These are phyloP conservation scores for Chelonus insularis DNA, from an alignment of 1,140 invertebrate genomes.

Conservation along the genomic window DNA sequence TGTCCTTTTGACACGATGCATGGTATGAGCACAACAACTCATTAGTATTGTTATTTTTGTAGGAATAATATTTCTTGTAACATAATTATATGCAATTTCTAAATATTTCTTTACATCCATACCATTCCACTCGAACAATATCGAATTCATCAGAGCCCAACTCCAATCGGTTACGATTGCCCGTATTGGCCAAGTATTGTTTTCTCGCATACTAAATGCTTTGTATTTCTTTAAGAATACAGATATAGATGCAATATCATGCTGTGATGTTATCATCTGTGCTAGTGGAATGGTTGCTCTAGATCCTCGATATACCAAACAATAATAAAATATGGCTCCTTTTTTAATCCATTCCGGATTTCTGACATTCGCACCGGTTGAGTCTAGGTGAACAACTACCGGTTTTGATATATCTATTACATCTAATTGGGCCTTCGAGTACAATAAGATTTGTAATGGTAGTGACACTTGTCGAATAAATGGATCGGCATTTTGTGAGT, in stretches of 20 bases:
- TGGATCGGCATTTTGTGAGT: not conserved
- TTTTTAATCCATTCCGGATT: not conserved
- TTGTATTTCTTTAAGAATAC: not conserved
- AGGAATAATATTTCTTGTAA: not conserved
- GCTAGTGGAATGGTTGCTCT: not conserved
- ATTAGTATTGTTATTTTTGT: not conserved
- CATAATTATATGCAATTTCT: not conserved
- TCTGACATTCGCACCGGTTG: not conserved
- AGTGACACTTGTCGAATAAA: not conserved
- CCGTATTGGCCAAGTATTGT: not conserved
- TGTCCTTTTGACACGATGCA: not conserved
- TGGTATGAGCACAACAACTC: not conserved
- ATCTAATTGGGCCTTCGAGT: not conserved
- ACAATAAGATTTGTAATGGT: not conserved
- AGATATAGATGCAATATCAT: not conserved
- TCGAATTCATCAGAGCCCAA: not conserved
- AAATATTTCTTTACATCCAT: not conserved
- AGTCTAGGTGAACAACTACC: not conserved
- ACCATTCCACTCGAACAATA: not conserved
- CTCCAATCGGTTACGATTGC: not conserved
- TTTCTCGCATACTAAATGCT: not conserved
- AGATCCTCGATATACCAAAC: not conserved
- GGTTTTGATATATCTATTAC: not conserved
- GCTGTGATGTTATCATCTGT: conserved; percentile 9
- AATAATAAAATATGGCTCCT: not conserved